Base-by-base conservation (phyloP, 2,113 vertebrate genomes). In the Variabilichromis moorii region DNA sequence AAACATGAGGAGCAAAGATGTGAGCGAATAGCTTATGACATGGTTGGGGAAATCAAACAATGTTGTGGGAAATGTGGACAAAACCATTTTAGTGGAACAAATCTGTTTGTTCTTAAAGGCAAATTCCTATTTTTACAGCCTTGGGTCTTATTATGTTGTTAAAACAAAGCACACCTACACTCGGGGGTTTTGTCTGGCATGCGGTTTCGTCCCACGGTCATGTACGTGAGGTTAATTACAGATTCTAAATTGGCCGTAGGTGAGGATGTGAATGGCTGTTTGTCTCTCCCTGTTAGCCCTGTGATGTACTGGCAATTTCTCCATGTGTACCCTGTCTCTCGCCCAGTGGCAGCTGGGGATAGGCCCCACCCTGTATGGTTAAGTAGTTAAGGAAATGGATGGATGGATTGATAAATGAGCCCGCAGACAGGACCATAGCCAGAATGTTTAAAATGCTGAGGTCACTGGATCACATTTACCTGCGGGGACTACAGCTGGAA, bases 1-100 rank as follows among this genome's bases (percentile, higher is more conserved):
- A 93, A 93, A 89, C 88, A 94, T 81, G 84, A 92, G 86, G 88
- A 88, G 45, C 40, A 86, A 88, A 91, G 87, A 90, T 93, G 88
- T 79, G 80, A 78, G 82, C 7, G 51, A 86, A 87, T 78, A 54
- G 55, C 33, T 79, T 12, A 17, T 76, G 73, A 91, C 82, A 83
- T 68, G 37, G 79, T 84, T 4, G 5, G 33, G 82, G 78, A 79
- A 93, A 24, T 61, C 80, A 81, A 68, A 45, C 26, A 61, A 83
- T 82, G 55, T 26, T 86, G 47, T 76, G 82, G 54, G 61, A 82
- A 82, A 86, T 79, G 33, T 90, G 26, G 31, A 86, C 31, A 47
- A 51, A 80, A 73, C 14, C 13, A 31, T 85, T 83, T 79, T 85
- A 78, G 19, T 47, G 45, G 45, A 90, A 79, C 14, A 53, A 81